Base-by-base conservation (phyloP, 2,888 invertebrate genomes). In the Beris chalybata region DNA sequence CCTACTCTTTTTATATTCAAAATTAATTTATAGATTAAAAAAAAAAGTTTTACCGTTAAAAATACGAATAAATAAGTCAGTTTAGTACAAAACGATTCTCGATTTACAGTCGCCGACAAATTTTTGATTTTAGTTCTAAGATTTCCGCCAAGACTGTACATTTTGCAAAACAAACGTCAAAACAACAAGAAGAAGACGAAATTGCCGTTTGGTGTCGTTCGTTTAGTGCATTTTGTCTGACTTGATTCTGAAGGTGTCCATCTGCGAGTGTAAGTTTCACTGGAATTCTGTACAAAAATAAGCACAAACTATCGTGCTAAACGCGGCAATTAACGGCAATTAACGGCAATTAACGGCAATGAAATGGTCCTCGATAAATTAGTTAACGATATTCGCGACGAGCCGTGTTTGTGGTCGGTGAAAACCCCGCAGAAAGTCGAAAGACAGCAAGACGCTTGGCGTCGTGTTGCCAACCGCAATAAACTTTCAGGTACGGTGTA, bases 391-490 rank as follows among this genome's bases (percentile, higher is more conserved):
- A 79, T 79, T 61, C 76, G 78, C 44, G 74, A 75, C 32, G 79
- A 80, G 67, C 76, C 75, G 68, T 75, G 74, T 7, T 67, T 79
- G 64, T 79, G 79, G 75, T 78, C 78, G 4, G 32, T 55, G 44
- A 48, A 54, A 47, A 11, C 32, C n/a, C 32, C 12, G 11, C 13
- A n/a, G 9, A 22, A 57, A 31, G 38, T 47, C n/a, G 65, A 76
- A 67, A 76, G 78, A 61, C 74, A 76, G 58, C 79, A 79, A 53
- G 77, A 77, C 22, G 79, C 79, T 58, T 80, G 79, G 79, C 69
- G 73, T 44, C 75, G 77, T 70, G 77, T 80, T 30, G 79, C 77
- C 0, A 76, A 76, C 45, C 77, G 77, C 50, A 79, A 79, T 67
- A 79, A 78, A 71, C 73, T 80, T 32, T 77, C 79, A 3, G 74